Conservation (phyloP, 1,140 invertebrate genomes). For the Drosophila biarmipes region DNA sequence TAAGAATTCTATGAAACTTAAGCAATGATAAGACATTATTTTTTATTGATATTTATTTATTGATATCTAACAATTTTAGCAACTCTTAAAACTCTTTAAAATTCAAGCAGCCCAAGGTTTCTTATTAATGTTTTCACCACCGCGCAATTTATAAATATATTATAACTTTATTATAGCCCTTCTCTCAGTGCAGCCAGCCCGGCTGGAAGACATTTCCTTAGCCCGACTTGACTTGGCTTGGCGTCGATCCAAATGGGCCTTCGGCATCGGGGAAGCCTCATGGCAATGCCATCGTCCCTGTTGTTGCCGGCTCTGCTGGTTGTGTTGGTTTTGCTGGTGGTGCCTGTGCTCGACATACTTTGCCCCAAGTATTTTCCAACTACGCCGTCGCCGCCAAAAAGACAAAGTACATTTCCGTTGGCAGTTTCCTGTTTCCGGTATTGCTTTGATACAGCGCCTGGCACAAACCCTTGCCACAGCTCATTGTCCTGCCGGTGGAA, state of each 20-base stretch:
- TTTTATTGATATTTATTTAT: too few relatives aligned
- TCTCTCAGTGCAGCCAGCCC: conserved; percentile 7
- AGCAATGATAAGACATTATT: too few relatives aligned
- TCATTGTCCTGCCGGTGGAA: conserved; percentile 36
- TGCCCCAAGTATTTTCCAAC: conserved; percentile 74
- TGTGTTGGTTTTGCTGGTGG: conserved; percentile 36
- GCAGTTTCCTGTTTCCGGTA: conserved; percentile 80
- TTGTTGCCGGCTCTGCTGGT: conserved; percentile 30
- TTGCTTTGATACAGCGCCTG: conserved; percentile 66
- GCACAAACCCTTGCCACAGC: conserved; percentile 24
- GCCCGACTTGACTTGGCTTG: conserved; percentile 54
- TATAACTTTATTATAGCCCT: background rate
- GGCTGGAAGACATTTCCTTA: conserved; percentile 21
- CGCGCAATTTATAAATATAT: too few relatives aligned
- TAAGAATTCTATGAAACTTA: too few relatives aligned
- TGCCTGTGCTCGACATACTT: conserved; percentile 76
- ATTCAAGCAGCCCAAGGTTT: too few relatives aligned
- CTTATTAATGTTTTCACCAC: too few relatives aligned
- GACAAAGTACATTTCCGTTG: conserved; percentile 82
- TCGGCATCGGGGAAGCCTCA: conserved; percentile 20
- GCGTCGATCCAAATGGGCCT: conserved; percentile 61
- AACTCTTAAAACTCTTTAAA: too few relatives aligned
- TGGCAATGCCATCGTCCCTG: conserved; percentile 10
- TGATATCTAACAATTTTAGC: too few relatives aligned
- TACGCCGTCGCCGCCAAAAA: conserved; percentile 71